These are phyloP conservation scores for Typhlichthys subterraneus DNA, from an alignment of 2,797 vertebrate species.

Conservation along the genomic window DNA sequence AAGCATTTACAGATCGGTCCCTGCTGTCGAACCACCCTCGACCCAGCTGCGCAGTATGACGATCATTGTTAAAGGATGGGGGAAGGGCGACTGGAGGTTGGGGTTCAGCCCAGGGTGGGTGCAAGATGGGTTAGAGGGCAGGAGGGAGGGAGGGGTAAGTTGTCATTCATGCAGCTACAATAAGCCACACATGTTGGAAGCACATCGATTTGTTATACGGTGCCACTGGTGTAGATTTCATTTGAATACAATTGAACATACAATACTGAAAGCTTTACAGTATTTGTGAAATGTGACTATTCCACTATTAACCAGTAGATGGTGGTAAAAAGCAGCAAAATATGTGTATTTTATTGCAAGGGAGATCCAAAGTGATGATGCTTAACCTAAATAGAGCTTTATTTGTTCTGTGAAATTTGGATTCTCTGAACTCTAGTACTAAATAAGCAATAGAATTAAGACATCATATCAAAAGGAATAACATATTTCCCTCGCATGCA, in stretches of 20 bases:
- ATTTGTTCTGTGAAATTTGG: conserved; percentile 75
- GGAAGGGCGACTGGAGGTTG: conserved; percentile 15
- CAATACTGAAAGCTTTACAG: too few relatives aligned
- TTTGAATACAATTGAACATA: not conserved
- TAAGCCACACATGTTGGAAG: conserved; percentile 33
- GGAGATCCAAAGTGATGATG: conserved; percentile 72
- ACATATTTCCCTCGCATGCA: conserved; percentile 73
- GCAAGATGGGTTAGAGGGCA: conserved; percentile 31
- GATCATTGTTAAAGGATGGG: conserved; percentile 30
- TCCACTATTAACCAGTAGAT: conserved; percentile 53
- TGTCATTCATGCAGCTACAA: conserved; percentile 58
- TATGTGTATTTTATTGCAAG: conserved; percentile 57
- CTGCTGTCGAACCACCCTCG: conserved; percentile 34
- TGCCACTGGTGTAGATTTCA: conserved; percentile 4
- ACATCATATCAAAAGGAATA: conserved; percentile 80
- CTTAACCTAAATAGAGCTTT: conserved; percentile 78
- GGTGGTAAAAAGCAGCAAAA: conserved; percentile 42
- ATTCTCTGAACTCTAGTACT: conserved; percentile 62
- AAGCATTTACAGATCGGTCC: conserved; percentile 87
- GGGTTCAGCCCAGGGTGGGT: conserved; percentile 34
- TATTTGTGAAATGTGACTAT: not conserved
- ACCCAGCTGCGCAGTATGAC: conserved; percentile 50
- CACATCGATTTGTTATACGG: conserved; percentile 9
- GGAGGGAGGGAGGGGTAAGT: conserved; percentile 16
- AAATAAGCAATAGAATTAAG: conserved; percentile 73